A percentile compares a stretch with the other conserved stretches of the same genome.
These are phyloP conservation scores for Drosophila suboccidentalis DNA, from an alignment of 2,888 invertebrate species.

Conservation along the genomic window DNA sequence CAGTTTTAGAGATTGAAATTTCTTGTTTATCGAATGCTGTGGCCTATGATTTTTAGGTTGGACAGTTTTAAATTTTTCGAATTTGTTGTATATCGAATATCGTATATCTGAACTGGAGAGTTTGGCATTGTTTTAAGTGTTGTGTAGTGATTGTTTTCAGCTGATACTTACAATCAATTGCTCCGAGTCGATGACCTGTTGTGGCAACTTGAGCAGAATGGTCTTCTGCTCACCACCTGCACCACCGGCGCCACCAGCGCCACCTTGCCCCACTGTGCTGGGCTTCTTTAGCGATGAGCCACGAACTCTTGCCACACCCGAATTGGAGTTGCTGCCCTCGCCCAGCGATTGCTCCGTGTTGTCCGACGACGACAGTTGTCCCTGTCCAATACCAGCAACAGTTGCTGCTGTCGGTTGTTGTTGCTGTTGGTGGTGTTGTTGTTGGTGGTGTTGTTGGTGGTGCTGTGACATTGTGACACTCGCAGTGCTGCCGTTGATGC, in stretches of 20 bases:
- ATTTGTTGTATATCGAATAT: neutral
- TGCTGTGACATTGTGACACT: constrained; percentile 58
- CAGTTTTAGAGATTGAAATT: neutral
- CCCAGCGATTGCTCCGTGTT: constrained; percentile 84
- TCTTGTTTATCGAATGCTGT: constrained; percentile 17
- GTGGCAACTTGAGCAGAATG: constrained; percentile 84
- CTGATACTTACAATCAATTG: constrained; percentile 84
- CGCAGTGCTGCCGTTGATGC: constrained; percentile 58
- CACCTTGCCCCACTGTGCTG: no score
- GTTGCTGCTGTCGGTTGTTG: neutral
- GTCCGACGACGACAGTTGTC: constrained; percentile 83
- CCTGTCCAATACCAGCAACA: constrained; percentile 5
- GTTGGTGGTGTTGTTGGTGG: constrained; percentile 49
- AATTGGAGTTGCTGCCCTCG: constrained; percentile 37
- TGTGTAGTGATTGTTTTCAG: no score
- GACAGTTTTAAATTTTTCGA: neutral
- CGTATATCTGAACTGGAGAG: constrained; percentile 26
- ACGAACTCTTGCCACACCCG: constrained; percentile 43
- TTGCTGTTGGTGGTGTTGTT: constrained; percentile 11
- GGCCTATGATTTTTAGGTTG: neutral
- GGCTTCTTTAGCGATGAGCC: constrained; percentile 81
- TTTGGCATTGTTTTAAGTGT: constrained; percentile 7
- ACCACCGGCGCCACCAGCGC: constrained; percentile 4
- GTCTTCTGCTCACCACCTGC: constrained; percentile 81
- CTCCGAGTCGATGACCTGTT: constrained; percentile 83